These are phyloP conservation scores for Agrochola lota DNA, from an alignment of 2,888 invertebrate genomes.

Conservation along the genomic window DNA sequence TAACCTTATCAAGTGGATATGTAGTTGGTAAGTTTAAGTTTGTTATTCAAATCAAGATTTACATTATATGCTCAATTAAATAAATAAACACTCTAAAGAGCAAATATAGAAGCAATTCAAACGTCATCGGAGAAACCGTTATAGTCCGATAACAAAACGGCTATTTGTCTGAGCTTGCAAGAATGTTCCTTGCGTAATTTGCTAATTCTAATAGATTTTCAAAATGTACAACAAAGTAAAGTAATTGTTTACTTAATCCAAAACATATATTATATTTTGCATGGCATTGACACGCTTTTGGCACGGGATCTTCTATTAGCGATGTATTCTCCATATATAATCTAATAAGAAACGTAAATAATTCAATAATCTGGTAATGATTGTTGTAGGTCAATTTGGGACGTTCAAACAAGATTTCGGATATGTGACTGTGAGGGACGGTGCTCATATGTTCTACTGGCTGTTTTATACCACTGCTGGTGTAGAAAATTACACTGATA, in stretches of 20 bases:
- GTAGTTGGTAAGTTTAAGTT: constrained; percentile 68
- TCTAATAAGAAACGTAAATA: constrained; percentile 31
- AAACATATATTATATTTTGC: constrained; percentile 14
- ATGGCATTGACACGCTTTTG: constrained; percentile 32
- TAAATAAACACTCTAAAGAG: neutral
- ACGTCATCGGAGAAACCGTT: neutral
- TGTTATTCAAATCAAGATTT: neutral
- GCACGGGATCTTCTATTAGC: constrained; percentile 12
- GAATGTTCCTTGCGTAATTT: neutral
- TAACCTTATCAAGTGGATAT: constrained; percentile 63
- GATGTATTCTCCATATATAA: constrained; percentile 5
- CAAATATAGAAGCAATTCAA: constrained; percentile 9
- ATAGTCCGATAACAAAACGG: neutral
- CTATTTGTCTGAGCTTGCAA: neutral
- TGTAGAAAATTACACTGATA: constrained; percentile 90
- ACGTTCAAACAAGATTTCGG: constrained; percentile 93
- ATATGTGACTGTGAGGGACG: constrained; percentile 93
- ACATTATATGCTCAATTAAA: neutral
- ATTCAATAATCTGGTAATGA: constrained; percentile 21
- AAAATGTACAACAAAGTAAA: neutral
- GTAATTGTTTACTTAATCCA: constrained; percentile 1
- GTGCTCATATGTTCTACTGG: constrained; percentile 97
- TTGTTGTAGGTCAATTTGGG: constrained; percentile 87
- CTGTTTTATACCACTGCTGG: constrained; percentile 93
- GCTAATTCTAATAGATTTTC: neutral